These are phyloP conservation scores for Leptopilina drosophilae DNA, from an alignment of 2,888 invertebrate species.

Conservation along the genomic window DNA sequence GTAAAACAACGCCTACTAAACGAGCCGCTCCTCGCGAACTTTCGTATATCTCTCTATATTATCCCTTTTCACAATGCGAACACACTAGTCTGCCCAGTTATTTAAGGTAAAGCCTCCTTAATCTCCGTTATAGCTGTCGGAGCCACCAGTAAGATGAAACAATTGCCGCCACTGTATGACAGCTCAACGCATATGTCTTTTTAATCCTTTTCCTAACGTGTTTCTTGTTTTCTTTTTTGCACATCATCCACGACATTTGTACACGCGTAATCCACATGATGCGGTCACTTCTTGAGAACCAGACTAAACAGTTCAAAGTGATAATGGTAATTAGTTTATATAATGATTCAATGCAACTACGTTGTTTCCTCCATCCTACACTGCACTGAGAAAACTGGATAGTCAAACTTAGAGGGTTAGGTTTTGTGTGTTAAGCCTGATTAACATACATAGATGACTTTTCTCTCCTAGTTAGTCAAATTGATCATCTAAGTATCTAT, in stretches of 20 bases:
- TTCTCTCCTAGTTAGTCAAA: too few relatives aligned
- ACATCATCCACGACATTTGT: conserved; percentile 34
- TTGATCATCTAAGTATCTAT: too few relatives aligned
- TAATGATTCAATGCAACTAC: too few relatives aligned
- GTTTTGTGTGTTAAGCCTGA: too few relatives aligned
- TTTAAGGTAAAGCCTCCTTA: conserved; percentile 54
- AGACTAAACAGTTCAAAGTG: too few relatives aligned
- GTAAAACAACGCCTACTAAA: conserved; percentile 48
- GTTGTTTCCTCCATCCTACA: too few relatives aligned
- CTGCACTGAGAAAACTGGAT: too few relatives aligned
- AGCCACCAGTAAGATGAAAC: conserved; percentile 55
- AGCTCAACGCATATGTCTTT: conserved; percentile 34
- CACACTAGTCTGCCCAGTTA: conserved; percentile 54
- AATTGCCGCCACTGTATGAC: conserved; percentile 50
- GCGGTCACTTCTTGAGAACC: too few relatives aligned
- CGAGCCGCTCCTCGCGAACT: conserved; percentile 42
- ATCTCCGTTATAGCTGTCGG: conserved; percentile 51
- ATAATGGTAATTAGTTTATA: too few relatives aligned
- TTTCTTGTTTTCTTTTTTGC: conserved; percentile 3
- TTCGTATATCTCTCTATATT: conserved; percentile 48
- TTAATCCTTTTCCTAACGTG: conserved; percentile 24
- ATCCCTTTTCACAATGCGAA: conserved; percentile 50
- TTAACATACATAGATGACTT: too few relatives aligned
- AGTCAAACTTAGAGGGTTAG: too few relatives aligned
- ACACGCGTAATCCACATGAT: conserved; percentile 7